These are phyloP conservation scores for Sycophila sp. DNA, from an alignment of 1,140 invertebrate species.

Conservation along the genomic window DNA sequence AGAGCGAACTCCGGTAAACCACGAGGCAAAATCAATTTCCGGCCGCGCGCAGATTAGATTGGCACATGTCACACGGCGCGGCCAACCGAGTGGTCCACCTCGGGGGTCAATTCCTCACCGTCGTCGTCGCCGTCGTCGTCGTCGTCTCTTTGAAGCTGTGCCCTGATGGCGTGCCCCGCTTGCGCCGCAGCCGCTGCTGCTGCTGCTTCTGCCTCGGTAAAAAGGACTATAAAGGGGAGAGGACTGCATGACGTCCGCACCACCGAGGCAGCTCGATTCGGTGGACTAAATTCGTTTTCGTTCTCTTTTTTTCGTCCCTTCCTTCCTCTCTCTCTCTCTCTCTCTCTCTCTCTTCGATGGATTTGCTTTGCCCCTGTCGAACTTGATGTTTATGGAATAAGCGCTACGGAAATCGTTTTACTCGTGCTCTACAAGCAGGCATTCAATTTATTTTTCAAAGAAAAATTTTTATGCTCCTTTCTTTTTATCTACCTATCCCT, in stretches of 20 bases:
- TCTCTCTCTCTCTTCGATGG: too few relatives aligned
- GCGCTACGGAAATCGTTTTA: too few relatives aligned
- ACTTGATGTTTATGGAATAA: too few relatives aligned
- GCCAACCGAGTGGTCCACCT: background rate
- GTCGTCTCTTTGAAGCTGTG: too few relatives aligned
- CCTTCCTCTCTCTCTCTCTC: too few relatives aligned
- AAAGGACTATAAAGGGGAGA: background rate
- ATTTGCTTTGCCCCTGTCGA: too few relatives aligned
- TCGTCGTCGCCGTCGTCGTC: background rate
- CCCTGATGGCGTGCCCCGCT: background rate
- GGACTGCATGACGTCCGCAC: too few relatives aligned
- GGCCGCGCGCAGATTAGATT: constrained; percentile 35
- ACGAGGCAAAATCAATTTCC: constrained; percentile 37
- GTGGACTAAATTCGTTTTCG: background rate
- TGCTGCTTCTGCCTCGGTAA: background rate
- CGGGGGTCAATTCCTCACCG: background rate
- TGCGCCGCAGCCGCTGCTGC: background rate
- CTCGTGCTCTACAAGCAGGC: too few relatives aligned
- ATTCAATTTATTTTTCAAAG: too few relatives aligned
- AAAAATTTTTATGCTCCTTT: too few relatives aligned
- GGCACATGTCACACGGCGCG: constrained; percentile 28
- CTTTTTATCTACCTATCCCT: too few relatives aligned
- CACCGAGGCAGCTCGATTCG: background rate
- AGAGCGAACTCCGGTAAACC: constrained; percentile 10
- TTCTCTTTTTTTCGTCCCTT: too few relatives aligned